phyloP scores from a whole-genome alignment of 2,113 vertebrate species.

The Tylochromis polylepis region DNA sequence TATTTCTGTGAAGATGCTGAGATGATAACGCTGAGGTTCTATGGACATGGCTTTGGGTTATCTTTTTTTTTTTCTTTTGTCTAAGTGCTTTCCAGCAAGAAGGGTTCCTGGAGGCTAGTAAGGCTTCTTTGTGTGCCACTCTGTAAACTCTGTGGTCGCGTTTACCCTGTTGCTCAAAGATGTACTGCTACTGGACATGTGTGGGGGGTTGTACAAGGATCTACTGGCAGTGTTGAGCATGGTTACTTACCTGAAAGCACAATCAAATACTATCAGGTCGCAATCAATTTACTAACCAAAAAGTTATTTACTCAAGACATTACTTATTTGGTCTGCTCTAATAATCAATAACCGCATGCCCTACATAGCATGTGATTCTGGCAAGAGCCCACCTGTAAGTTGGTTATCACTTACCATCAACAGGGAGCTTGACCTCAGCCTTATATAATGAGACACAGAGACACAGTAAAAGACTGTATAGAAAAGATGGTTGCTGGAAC shows the following conservation, averaged over 20 bases:
- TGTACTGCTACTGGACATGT: background rate
- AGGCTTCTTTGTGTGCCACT: conserved; percentile 22
- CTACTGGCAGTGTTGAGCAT: background rate
- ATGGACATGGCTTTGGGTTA: conserved; percentile 10
- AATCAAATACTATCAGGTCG: background rate
- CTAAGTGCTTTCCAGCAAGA: background rate
- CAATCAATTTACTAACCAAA: background rate
- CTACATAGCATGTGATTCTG: background rate
- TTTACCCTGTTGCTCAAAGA: background rate
- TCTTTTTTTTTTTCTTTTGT: conserved; percentile 6
- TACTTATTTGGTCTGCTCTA: background rate
- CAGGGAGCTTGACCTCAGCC: background rate
- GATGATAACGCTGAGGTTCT: conserved; percentile 24
- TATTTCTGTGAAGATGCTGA: conserved; percentile 10
- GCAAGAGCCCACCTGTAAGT: background rate
- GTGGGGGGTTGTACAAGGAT: background rate
- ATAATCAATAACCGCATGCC: background rate
- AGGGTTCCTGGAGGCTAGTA: conserved; percentile 5
- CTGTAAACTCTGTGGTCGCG: conserved; percentile 9
- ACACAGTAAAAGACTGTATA: background rate
- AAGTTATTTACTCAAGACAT: background rate
- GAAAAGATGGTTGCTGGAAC: background rate
- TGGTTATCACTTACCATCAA: background rate
- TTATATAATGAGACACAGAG: background rate
- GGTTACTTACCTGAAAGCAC: background rate